phyloP scores from a whole-genome alignment of 2,113 vertebrate genomes.

The Sciurus niger region DNA sequence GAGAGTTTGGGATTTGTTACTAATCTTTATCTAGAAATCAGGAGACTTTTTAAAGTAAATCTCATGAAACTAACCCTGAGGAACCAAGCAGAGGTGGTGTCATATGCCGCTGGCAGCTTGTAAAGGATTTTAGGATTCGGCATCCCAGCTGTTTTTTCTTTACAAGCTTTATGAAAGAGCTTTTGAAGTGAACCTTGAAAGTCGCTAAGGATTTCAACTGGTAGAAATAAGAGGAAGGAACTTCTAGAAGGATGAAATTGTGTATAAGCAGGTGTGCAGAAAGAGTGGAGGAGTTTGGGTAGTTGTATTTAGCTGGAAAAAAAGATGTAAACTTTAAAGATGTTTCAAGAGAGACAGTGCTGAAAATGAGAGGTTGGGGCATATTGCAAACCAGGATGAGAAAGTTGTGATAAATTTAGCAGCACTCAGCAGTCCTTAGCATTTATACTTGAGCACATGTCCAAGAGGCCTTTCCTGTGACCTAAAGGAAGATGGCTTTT shows the following conservation, averaged over 20 bases:
- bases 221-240: conserved; percentile 22
- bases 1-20: background rate
- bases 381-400: background rate
- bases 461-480: background rate
- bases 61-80: conserved; percentile 43
- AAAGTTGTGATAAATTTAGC: background rate
- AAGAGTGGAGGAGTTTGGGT: background rate
- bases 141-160: conserved; percentile 54
- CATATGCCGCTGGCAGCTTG: conserved; percentile 11
- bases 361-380: background rate
- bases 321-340: background rate
- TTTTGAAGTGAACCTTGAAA: conserved; percentile 72
- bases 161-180: conserved; percentile 34
- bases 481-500: background rate
- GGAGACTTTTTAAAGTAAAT: background rate
- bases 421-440: background rate
- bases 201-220: conserved; percentile 55
- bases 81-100: conserved; percentile 29
- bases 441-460: background rate
- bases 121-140: conserved; percentile 65
- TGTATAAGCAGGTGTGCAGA: background rate
- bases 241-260: conserved; percentile 22
- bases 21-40: background rate
- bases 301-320: background rate
- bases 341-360: background rate